phyloP scores from a whole-genome alignment of 2,113 vertebrate genomes.

The Pterocles burchelli region DNA sequence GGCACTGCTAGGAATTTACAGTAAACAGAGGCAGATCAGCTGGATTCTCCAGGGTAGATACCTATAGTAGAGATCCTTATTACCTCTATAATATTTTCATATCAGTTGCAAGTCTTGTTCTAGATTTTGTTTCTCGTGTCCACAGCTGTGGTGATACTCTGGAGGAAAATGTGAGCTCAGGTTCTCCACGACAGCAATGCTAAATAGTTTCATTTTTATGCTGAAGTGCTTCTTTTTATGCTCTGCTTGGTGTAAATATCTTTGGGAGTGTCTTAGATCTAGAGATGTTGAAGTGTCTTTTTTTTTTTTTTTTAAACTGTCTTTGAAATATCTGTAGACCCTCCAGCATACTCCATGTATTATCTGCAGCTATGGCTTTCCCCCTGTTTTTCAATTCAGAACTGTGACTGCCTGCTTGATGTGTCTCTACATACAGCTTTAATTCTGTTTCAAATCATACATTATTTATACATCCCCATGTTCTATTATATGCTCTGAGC shows the following conservation, averaged over 20 bases:
- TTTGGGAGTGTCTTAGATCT: background rate
- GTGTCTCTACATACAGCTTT: background rate
- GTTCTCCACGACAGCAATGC: background rate
- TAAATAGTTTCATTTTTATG: background rate
- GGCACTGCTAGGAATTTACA: background rate
- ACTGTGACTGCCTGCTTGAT: background rate
- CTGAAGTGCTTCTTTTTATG: background rate
- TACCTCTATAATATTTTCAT: background rate
- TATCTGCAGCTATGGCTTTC: background rate
- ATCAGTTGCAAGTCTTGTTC: background rate
- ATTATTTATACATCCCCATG: background rate
- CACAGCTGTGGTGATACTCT: background rate
- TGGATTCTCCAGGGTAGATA: background rate
- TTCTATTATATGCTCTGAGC: background rate
- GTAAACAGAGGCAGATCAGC: background rate
- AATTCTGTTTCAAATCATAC: background rate
- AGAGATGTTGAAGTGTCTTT: background rate
- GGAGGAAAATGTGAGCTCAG: background rate
- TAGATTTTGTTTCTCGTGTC: background rate
- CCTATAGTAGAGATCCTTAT: background rate
- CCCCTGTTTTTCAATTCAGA: background rate
- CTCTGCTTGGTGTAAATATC: background rate
- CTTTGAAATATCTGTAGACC: background rate
- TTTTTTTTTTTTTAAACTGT: background rate
- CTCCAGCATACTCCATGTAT: background rate